Conservation (phyloP, 1,140 invertebrate genomes). For the Megalonaias nervosa region DNA sequence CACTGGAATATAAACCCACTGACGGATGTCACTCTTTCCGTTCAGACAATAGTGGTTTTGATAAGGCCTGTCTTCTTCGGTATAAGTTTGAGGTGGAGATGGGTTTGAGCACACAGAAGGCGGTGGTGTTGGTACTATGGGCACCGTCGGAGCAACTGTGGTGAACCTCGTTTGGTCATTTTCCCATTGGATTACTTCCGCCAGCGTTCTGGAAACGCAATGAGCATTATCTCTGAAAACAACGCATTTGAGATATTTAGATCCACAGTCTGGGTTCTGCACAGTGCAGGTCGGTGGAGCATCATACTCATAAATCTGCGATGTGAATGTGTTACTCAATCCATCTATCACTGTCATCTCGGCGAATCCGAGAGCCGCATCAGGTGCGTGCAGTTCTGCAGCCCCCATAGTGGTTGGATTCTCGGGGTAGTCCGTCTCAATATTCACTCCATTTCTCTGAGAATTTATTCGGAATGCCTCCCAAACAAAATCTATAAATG, state of each 20-base stretch:
- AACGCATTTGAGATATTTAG: constrained; percentile 46
- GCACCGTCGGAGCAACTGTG: constrained; percentile 21
- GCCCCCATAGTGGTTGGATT: constrained; percentile 36
- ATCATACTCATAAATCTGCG: constrained; percentile 50
- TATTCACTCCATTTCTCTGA: constrained; percentile 41
- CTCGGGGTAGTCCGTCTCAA: constrained; percentile 39
- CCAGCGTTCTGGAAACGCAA: constrained; percentile 20
- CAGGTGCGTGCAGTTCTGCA: constrained; percentile 34
- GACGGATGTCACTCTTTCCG: constrained; percentile 49
- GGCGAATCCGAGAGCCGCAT: constrained; percentile 38
- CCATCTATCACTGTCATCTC: constrained; percentile 49
- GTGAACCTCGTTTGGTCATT: constrained; percentile 8
- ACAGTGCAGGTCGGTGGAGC: constrained; percentile 45
- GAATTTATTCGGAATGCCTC: constrained; percentile 58
- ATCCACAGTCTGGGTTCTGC: constrained; percentile 46
- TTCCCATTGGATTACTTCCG: constrained; percentile 26
- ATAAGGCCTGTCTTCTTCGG: constrained; percentile 5
- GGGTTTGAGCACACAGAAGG: background rate
- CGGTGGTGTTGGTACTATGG: constrained; percentile 7
- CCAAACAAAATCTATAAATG: constrained; percentile 68
- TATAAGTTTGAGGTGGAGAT: constrained; percentile 22
- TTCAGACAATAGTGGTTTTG: constrained; percentile 64
- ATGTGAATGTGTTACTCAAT: constrained; percentile 44
- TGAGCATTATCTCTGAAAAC: background rate
- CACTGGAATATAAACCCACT: constrained; percentile 61